Base-by-base conservation (phyloP, 2,113 vertebrate species). In the Lepus europaeus region DNA sequence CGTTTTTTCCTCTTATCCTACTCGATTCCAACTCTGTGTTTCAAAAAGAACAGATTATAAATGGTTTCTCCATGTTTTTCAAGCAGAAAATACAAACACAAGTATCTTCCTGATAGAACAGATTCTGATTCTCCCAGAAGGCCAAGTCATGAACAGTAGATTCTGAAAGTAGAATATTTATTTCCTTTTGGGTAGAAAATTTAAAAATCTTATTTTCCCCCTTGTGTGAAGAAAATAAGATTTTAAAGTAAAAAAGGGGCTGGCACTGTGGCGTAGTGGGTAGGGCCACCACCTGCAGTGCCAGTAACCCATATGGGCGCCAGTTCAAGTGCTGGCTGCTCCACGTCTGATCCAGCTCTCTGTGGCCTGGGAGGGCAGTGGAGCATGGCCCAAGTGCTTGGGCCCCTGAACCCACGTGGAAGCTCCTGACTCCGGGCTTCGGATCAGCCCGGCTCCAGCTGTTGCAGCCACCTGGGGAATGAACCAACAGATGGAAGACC, bases 1-100 rank as follows among this genome's bases (percentile, higher is more conserved):
- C 17, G 12, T 68, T 49, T n/a, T 88, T 70, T 76, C 45, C 45
- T 86, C 68, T 20, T 56, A 74, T 63, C 33, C 59, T 83, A 93
- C 85, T 90, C 84, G 76, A 72, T 79, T 95, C 63, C 76, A 85
- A 29, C 19, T 84, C 86, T 70, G 51, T 9, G 22, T 88, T 91
- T 93, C 92, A 89, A 76, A 91, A 94, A 94, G 61, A 95, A 95
- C 22, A 73, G 27, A 93, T 20, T 61, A 16, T 49, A 59, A 70
- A 80, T 63, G 74, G 59, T 85, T 94, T 66, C 36, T 89, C 61
- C n/a, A 70, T 59, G 72, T 82, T 77, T 83, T 84, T 79, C 88
- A 90, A 45, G 53, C 81, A 93, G 73, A 87, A 92, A 82, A 53
- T 45, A 3, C 79, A 93, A 89, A 89, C 59, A 83, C n/a, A 76